Conservation (phyloP, 23 tunicate species). For the Clavelina lepadiformis region DNA sequence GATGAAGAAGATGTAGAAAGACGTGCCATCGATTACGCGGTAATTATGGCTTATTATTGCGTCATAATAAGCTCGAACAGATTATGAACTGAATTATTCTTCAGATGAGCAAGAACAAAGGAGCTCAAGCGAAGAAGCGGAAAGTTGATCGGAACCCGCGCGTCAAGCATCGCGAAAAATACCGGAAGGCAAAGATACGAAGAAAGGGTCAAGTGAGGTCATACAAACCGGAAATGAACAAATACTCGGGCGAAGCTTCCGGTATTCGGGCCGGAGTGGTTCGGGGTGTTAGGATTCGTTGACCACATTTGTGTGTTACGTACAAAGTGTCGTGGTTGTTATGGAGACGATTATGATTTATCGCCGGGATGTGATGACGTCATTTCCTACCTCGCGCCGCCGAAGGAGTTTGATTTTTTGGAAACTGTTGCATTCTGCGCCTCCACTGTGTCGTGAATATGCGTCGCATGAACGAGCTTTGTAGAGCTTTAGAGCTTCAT, state of each 20-base stretch:
- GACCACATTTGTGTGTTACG: not conserved
- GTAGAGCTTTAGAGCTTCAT: no score
- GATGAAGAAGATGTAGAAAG: conserved; percentile 51
- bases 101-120: conserved; percentile 89
- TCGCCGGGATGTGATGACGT: no score
- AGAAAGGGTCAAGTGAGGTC: conserved; percentile 69
- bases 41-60: no score
- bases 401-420: no score
- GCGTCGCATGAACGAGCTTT: no score
- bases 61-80: not conserved
- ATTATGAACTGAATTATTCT: no score
- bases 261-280: conserved; percentile 76
- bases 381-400: no score
- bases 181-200: conserved; percentile 70
- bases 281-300: conserved; percentile 19
- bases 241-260: conserved; percentile 85
- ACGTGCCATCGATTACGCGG: conserved; percentile 60
- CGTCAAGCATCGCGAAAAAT: conserved; percentile 69
- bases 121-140: conserved; percentile 34
- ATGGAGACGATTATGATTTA: no score
- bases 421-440: no score
- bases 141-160: conserved; percentile 87
- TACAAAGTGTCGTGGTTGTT: not conserved
- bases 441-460: no score
- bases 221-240: conserved; percentile 61